These are phyloP conservation scores for Anableps anableps DNA, from an alignment of 2,797 vertebrate species.

Conservation along the genomic window DNA sequence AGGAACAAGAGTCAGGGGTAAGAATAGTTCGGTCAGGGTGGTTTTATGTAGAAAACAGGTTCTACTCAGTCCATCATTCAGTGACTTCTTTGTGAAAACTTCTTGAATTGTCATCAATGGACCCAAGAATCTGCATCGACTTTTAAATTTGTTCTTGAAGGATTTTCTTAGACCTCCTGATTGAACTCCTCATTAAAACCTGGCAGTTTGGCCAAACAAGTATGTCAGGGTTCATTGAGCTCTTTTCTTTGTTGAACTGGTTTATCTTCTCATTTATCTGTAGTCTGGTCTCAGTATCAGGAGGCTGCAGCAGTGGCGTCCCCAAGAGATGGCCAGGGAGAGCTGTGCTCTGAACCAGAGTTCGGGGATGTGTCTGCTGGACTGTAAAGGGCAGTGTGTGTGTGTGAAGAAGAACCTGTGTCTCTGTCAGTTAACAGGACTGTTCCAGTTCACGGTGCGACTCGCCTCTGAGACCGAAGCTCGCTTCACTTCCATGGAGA, in stretches of 20 bases:
- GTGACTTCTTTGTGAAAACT: neutral
- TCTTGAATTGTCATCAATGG: too few relatives aligned
- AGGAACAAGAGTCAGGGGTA: neutral
- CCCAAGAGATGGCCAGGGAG: too few relatives aligned
- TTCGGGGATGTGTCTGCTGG: neutral
- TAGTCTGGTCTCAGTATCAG: neutral
- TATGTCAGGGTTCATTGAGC: neutral
- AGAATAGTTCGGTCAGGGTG: neutral
- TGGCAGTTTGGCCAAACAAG: neutral
- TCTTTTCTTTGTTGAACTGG: neutral
- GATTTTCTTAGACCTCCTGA: neutral
- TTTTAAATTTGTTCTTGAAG: too few relatives aligned
- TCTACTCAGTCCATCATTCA: neutral
- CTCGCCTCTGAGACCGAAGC: slow-evolving; percentile 94
- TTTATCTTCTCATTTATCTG: neutral
- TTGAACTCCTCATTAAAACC: neutral
- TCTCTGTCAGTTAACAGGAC: slow-evolving; percentile 85
- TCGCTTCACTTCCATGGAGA: slow-evolving; percentile 93
- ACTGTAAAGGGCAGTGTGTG: too few relatives aligned
- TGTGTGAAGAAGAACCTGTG: neutral
- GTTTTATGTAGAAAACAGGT: neutral
- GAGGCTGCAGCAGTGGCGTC: neutral
- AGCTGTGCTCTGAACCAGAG: neutral
- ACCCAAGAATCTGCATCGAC: too few relatives aligned
- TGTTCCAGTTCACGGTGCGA: slow-evolving; percentile 95